Evolutionary conservation across 2,797 vertebrate species (phyloP), one percentile per base, ranked within the genome.

Genomic region (Lithobates sylvaticus): DNA sequence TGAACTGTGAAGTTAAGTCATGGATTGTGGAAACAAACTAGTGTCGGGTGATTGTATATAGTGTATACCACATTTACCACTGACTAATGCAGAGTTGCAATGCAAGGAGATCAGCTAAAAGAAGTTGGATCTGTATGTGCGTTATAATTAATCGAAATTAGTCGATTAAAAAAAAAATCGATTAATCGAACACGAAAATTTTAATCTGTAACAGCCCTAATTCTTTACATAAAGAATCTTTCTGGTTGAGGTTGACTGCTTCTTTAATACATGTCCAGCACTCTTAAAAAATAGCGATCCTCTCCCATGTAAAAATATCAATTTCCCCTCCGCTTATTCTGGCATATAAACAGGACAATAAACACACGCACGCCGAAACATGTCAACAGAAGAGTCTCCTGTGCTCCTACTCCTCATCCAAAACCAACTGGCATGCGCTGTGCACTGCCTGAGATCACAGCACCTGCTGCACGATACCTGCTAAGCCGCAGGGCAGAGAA

Each of bases 381-480:
- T 67, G 27, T 64, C 65, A 75, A 71, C 77, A 76, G 47, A 29
- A 29, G 36, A 50, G 68, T 27, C 29, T 85, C 70, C 54, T 76
- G 67, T 27, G 58, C 75, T 23, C 10, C 75, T 47, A 5, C 54
- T 27, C 74, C 44, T 36, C 21, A 58, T 77, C 80, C 77, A 70
- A 76, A 73, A 72, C 70, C 54, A 86, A 76, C 70, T 61, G 54
- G 72, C 84, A 76, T 72, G 72, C 54, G 29, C 42, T 50, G 77
- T n/a, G 42, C 72, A 23, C 27, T 4, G 32, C 15, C 27, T 68
- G 23, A 50, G 65, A 29, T n/a, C 54, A 8, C 42, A 34, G 47
- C 84, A 86, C 84, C 78, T 86, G 84, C 78, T 27, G 71, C 44
- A 42, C 65, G 64, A 36, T 32, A 76, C 78, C 77, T 67, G 78